Evolutionary conservation across 2,113 vertebrate species (phyloP).

Genomic region (Cathartes aura): DNA sequence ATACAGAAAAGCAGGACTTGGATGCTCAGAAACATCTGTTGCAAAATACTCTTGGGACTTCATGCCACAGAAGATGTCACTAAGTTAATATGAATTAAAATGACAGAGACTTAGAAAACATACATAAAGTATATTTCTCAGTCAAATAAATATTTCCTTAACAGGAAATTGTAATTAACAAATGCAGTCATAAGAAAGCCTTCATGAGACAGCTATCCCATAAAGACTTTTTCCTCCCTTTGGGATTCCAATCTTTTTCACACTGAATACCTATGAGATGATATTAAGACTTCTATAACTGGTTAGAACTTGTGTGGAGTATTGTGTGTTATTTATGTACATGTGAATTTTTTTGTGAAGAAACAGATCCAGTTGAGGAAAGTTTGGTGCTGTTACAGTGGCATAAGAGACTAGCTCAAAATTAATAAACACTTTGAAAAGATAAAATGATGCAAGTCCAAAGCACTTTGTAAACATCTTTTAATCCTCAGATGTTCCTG

Average conservation of each 20-base stretch:
- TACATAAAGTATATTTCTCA: neutral
- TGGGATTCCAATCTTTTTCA: neutral
- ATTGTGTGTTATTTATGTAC: neutral
- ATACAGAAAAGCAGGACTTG: neutral
- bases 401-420: neutral
- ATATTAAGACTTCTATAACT: neutral
- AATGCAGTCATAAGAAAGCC: neutral
- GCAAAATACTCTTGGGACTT: neutral
- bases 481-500: conserved; percentile 1
- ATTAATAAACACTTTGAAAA: conserved; percentile 40
- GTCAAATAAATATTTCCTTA: neutral
- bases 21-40: neutral
- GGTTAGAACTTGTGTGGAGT: neutral
- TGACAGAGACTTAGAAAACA: neutral
- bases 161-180: neutral
- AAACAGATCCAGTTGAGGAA: neutral
- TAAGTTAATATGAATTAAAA: neutral
- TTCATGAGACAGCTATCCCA: neutral
- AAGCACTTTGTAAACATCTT: conserved; percentile 38
- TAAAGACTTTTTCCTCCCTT: neutral
- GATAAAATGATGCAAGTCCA: conserved; percentile 20
- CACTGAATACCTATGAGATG: neutral
- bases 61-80: neutral
- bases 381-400: neutral
- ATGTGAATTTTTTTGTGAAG: neutral